phyloP scores from a whole-genome alignment of 1,140 invertebrate species.

The Drosophila ogumai region DNA sequence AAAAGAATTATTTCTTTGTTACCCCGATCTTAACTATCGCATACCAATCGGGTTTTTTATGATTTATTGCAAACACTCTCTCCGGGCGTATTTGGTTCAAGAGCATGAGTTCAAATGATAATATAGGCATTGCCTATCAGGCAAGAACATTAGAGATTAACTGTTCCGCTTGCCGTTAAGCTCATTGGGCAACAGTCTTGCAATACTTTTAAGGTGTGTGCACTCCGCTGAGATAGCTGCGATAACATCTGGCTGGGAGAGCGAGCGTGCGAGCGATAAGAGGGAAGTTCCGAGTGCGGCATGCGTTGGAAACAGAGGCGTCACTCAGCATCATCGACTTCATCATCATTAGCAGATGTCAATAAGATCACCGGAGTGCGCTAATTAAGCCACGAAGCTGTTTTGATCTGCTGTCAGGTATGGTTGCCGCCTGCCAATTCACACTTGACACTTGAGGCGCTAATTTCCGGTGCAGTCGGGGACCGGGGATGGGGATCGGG shows the following conservation, averaged over 20 bases:
- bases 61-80: slow-evolving; percentile 22
- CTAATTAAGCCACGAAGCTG: slow-evolving; percentile 70
- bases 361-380: slow-evolving; percentile 59
- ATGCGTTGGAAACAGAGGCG: slow-evolving; percentile 6
- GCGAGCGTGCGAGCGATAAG: slow-evolving; percentile 25
- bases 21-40: slow-evolving; percentile 9
- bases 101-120: slow-evolving; percentile 43
- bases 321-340: slow-evolving; percentile 14
- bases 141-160: slow-evolving; percentile 35
- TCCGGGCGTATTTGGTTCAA: slow-evolving; percentile 29
- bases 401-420: slow-evolving; percentile 68
- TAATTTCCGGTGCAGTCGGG: slow-evolving; percentile 68
- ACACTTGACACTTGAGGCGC: slow-evolving; percentile 77
- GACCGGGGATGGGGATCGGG: not conserved
- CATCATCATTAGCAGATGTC: slow-evolving; percentile 38
- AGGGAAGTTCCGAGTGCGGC: slow-evolving; percentile 8
- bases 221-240: slow-evolving; percentile 17
- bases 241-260: slow-evolving; percentile 16
- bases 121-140: slow-evolving; percentile 32
- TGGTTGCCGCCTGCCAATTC: slow-evolving; percentile 78
- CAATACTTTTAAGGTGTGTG: slow-evolving; percentile 35
- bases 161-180: slow-evolving; percentile 27
- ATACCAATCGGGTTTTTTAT: not conserved
- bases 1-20: slow-evolving; percentile 17
- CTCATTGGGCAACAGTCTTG: slow-evolving; percentile 21